A percentile compares a stretch with the other conserved stretches of the same genome.
Conservation (phyloP, 2,113 vertebrate genomes). For the Rhombomys opimus region DNA sequence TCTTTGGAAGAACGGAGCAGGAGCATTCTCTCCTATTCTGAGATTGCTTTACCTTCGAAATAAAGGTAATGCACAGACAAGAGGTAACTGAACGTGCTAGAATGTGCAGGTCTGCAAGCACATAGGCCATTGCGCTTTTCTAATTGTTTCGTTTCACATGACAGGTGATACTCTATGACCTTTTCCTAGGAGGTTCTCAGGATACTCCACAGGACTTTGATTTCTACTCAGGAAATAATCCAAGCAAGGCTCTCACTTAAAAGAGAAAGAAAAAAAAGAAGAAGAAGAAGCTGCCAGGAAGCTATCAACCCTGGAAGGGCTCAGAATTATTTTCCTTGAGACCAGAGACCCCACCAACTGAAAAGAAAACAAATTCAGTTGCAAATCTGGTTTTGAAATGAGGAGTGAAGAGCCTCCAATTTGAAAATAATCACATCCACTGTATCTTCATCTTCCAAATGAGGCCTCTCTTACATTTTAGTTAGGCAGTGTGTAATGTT, state of each 20-base stretch:
- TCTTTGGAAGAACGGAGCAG: not conserved
- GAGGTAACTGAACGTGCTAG: not conserved
- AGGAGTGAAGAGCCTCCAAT: conserved; percentile 70
- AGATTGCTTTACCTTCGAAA: not conserved
- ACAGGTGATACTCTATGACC: conserved; percentile 8
- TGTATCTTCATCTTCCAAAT: conserved; percentile 74
- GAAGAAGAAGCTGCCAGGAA: not conserved
- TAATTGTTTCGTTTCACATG: conserved; percentile 48
- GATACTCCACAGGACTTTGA: conserved; percentile 37
- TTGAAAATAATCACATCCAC: conserved; percentile 74
- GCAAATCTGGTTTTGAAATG: conserved; percentile 70
- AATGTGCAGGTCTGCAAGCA: not conserved
- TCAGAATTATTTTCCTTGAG: conserved; percentile 36
- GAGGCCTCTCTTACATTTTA: conserved; percentile 74
- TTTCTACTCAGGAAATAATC: conserved; percentile 46
- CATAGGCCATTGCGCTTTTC: not conserved
- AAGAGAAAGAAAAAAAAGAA: conserved; percentile 14
- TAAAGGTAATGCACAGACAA: not conserved
- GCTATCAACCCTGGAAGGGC: not conserved
- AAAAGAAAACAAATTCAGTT: conserved; percentile 74
- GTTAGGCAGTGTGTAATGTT: conserved; percentile 77
- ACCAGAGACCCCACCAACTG: conserved; percentile 63
- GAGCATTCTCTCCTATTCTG: not conserved
- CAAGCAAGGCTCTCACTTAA: not conserved
- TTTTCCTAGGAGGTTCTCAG: conserved; percentile 40